Base-by-base conservation (phyloP, 2,113 vertebrate species). In the Otocyon megalotis region DNA sequence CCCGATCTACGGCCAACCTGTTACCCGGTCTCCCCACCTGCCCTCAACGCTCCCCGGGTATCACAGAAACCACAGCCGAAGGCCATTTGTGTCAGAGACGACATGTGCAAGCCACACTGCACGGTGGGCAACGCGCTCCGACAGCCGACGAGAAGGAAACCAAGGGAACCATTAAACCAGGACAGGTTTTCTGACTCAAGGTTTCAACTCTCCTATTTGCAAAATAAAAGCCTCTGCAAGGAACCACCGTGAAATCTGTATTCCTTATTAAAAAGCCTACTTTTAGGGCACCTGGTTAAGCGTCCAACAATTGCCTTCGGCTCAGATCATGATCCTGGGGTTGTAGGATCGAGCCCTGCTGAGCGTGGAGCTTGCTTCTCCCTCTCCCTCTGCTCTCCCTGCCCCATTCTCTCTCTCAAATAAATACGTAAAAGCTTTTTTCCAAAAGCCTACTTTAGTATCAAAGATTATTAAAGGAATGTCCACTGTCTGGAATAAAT, bases 31-130 rank as follows among this genome's bases (percentile, higher is more conserved):
- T 30, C 11, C 30, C 11, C 1, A 65, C 8, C 9, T 72, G 89
- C 35, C 48, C 58, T 89, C 56, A 50, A 54, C 56, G 85, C 77
- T 72, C 5, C 98, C 98, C 98, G 98, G 96, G 98, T 99, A 43
- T 98, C 98, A 87, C 99, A 99, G 98, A 99, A 98, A 97, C 99
- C 98, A 90, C 98, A 99, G 0, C 88, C 96, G 96, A 99, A 99
- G 7, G 98, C 1, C 97, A 28, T 96, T 97, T 50, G 97, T 97
- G 98, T 99, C 95, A 99, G 97, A 63, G 98, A 98, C 22, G 99
- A 99, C 62, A 98, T 19, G 2, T 97, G 95, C 98, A 99, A 62
- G 97, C 98, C 98, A 95, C 98, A 85, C 98, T 98, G 96, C 98
- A 98, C 79, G 98, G 96, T 0, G 98, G 98, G 96, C 97, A 98